A percentile compares a stretch with the other conserved stretches of the same genome.
phyloP scores from a whole-genome alignment of 2,888 invertebrate species.

The Oeneis ivallda region DNA sequence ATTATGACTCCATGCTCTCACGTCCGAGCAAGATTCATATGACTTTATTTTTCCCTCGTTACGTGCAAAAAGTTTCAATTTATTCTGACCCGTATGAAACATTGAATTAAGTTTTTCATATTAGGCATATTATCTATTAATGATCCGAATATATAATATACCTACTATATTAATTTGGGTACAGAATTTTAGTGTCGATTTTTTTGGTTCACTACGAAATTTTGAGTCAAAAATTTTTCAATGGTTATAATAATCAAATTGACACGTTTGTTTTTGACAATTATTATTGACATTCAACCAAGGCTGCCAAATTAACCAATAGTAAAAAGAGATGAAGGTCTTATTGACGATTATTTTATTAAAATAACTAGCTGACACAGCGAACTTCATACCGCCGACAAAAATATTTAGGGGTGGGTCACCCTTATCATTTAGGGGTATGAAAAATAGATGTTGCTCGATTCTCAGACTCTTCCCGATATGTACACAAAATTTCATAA shows the following conservation, averaged over 20 bases:
- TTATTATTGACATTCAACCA: background rate
- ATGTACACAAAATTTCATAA: no score
- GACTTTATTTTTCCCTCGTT: conserved; percentile 80
- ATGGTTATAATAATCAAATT: background rate
- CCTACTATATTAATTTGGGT: background rate
- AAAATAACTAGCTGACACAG: no score
- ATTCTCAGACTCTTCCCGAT: no score
- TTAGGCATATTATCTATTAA: conserved; percentile 4
- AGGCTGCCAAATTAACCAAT: background rate
- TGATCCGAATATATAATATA: conserved; percentile 2
- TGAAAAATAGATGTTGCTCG: no score
- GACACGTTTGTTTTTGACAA: background rate
- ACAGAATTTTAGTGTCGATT: background rate
- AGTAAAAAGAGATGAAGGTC: background rate
- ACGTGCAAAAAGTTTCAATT: conserved; percentile 58
- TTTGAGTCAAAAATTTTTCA: conserved; percentile 12
- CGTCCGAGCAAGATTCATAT: conserved; percentile 76
- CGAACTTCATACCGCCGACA: no score
- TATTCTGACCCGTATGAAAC: conserved; percentile 50
- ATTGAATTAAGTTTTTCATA: conserved; percentile 51
- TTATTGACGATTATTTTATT: background rate
- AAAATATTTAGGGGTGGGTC: no score
- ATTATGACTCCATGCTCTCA: conserved; percentile 81
- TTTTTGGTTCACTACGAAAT: conserved; percentile 7
- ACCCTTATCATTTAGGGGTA: no score